Percentiles rank a stretch among this genome's conserved stretches.
phyloP scores from a whole-genome alignment of 1,140 invertebrate species.

The Tribolium madens region DNA sequence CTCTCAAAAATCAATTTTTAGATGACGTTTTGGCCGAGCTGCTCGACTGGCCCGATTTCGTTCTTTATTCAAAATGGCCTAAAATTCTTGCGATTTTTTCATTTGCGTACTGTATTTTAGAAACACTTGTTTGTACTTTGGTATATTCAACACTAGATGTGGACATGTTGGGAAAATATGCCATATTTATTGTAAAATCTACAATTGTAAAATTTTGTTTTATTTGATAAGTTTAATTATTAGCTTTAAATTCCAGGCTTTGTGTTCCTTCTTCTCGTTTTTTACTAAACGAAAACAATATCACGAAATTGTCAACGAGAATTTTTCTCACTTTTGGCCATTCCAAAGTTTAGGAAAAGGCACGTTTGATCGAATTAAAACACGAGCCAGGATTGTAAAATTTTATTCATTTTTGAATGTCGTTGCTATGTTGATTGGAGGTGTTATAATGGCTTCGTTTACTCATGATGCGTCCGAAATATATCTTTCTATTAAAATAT shows the following conservation, averaged over 20 bases:
- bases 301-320: neutral
- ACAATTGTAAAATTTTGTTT: neutral
- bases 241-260: neutral
- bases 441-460: neutral
- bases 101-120: neutral
- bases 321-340: neutral
- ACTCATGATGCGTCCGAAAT: neutral
- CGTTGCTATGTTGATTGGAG: neutral
- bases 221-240: neutral
- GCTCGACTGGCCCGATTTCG: neutral
- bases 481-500: neutral
- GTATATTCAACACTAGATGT: neutral
- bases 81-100: neutral
- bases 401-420: neutral
- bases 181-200: neutral
- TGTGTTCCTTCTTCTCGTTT: neutral
- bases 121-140: neutral
- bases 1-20: neutral
- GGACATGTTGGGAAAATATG: neutral
- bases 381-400: neutral
- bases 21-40: neutral
- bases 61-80: neutral
- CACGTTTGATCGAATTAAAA: neutral
- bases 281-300: neutral
- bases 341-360: neutral